Base-by-base conservation (phyloP, 2,888 invertebrate genomes). In the Dyspetes luteomarginatus region DNA sequence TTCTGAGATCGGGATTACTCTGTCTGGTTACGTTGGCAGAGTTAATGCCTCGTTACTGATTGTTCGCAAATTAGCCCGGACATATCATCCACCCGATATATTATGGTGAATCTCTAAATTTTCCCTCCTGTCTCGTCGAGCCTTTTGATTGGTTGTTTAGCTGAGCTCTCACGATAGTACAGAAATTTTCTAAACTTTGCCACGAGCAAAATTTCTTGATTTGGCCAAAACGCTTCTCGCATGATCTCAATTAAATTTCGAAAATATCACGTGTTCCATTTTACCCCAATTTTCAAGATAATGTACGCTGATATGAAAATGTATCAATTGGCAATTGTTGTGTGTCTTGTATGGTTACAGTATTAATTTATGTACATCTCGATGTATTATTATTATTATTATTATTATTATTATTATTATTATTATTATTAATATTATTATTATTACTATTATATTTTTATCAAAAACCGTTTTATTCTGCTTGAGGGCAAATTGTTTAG, bases 61-160 rank as follows among this genome's bases (percentile, higher is more conserved):
- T 15, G 7, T 60, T 30, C 17, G 58, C 5, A 52, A 68, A 75
- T 75, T 60, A 56, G 41, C 19, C 17, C 2, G 50, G 36, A 43
- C 26, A 30, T 36, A 36, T 19, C 43, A 58, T 60, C 7, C 67
- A 58, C 41, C 48, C n/a, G 30, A 26, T 15, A 26, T 48, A 15
- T 15, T 7, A 36, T 15, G 22, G 60, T 22, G 17, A 9, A 28
- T 60, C 41, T 50, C 36, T 15, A 56, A 60, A 75, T 48, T 58
- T 19, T 4, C 58, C n/a, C 12, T 36, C 48, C 15, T 30, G 30
- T 48, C n/a, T n/a, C n/a, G 45, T 26, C 60, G 2, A 30, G 30
- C n/a, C 3, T 36, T 71, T 60, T 71, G 24, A 60, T 71, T 50
- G 50, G 48, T 24, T 50, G 28, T 60, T 19, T 30, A 26, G 4